A percentile compares a stretch with the other conserved stretches of the same genome.
Evolutionary conservation across 1,140 invertebrate species (phyloP).

Genomic region (Macrotrachela quadricornifera): DNA sequence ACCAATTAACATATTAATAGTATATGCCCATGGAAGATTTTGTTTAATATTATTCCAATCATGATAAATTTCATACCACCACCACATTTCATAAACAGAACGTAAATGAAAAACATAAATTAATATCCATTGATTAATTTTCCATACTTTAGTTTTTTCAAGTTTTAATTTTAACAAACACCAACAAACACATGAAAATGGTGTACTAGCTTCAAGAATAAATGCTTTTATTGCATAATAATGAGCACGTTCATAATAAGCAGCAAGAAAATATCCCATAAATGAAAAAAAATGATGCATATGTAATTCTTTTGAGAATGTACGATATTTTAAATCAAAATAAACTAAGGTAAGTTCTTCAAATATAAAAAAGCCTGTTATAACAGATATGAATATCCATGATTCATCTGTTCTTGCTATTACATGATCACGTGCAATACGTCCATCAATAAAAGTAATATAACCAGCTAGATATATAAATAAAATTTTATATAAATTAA

Average conservation of each 20-base stretch:
- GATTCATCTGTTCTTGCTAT: slow-evolving; percentile 15
- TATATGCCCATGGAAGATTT: slow-evolving; percentile 14
- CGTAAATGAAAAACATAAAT: slow-evolving; percentile 20
- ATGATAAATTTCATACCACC: slow-evolving; percentile 17
- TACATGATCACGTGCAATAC: slow-evolving; percentile 15
- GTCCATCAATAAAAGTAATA: slow-evolving; percentile 15
- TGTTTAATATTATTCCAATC: slow-evolving; percentile 16
- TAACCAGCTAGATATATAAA: slow-evolving; percentile 15
- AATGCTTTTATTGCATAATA: slow-evolving; percentile 16
- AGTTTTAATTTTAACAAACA: slow-evolving; percentile 18
- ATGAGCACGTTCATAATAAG: slow-evolving; percentile 13
- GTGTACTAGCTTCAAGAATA: slow-evolving; percentile 22
- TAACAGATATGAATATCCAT: slow-evolving; percentile 15
- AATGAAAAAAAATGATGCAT: slow-evolving; percentile 21
- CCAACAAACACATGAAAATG: slow-evolving; percentile 19
- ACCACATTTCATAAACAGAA: slow-evolving; percentile 16
- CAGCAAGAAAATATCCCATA: slow-evolving; percentile 13
- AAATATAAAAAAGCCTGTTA: slow-evolving; percentile 22
- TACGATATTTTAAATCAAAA: slow-evolving; percentile 18
- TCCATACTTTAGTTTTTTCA: slow-evolving; percentile 16
- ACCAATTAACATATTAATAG: slow-evolving; percentile 14
- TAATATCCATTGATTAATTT: slow-evolving; percentile 19
- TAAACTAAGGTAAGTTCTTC: slow-evolving; percentile 16
- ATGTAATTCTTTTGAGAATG: slow-evolving; percentile 17
- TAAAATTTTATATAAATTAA: too few relatives aligned